Base-by-base conservation (phyloP, 1,140 invertebrate genomes). In the Meloidogyne floridensis region DNA sequence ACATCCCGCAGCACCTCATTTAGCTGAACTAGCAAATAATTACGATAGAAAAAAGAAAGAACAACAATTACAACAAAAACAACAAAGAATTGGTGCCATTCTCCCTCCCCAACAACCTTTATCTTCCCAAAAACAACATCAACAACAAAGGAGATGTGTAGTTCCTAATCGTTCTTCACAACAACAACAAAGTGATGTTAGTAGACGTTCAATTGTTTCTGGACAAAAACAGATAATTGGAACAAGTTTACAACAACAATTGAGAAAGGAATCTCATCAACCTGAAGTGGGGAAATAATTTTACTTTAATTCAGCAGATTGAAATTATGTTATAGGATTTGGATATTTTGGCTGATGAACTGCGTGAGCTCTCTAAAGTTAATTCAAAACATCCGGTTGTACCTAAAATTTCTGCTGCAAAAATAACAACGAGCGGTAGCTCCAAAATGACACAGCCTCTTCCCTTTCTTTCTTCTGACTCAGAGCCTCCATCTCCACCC, bases 401-500 rank as follows among this genome's bases (percentile, higher is more conserved):
- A 4, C 65, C 65, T 42, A 69, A 79, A 51, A 56, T 42, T 11
- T 20, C 53, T 13, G n/a, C 69, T 32, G 77, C 18, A 71, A 13
- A 71, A 71, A 53, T 72, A 53, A 51, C 77, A 79, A 79, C 69
- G 9, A 72, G 20, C 59, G 15, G 54, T 65, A 65, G n/a, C 18
- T 72, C 65, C 18, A 56, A 71, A 79, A 5, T 79, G 51, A 3
- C 54, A 65, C 13, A 56, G 6, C 13, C 56, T 65, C 15, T 15
- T 65, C 59, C 15, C 15, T 65, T n/a, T 65, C 2, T 65, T 65
- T 65, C 59, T n/a, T 65, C 59, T 65, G 59, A 65, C 5, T n/a
- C 3, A 7, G 59, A 65, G 78, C 92, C 96, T 85, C 95, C 95
- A 72, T 94, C 95, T 20, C 95, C 95, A 81, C 94, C 95, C n/a